Percentiles rank a stretch among this genome's conserved stretches.
Conservation (phyloP, 2,113 vertebrate species). For the Serilophus lunatus region DNA sequence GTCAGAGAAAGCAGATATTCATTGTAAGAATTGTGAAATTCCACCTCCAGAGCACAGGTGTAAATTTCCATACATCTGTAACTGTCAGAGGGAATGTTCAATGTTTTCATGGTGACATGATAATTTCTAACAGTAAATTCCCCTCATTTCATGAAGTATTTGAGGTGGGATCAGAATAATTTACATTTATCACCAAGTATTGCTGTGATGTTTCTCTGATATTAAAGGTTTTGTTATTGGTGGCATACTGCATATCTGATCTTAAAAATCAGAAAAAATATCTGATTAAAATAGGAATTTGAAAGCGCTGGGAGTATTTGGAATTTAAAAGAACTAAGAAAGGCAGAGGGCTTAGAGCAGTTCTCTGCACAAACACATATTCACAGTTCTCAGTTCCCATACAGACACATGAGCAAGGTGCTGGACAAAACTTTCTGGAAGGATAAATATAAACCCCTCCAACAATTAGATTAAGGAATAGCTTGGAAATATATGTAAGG, state of each 20-base stretch:
- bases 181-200: not conserved
- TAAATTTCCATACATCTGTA: constrained; percentile 16
- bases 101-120: not conserved
- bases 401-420: not conserved
- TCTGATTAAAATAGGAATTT: not conserved
- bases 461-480: not conserved
- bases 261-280: not conserved
- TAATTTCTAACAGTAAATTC: not conserved
- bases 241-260: not conserved
- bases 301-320: not conserved
- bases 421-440: not conserved
- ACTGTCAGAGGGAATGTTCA: not conserved
- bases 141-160: not conserved
- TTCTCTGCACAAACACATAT: not conserved
- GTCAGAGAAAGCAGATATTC: not conserved
- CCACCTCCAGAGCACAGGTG: not conserved
- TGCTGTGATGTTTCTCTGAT: not conserved
- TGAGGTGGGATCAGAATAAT: not conserved
- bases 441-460: not conserved
- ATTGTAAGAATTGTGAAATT: not conserved
- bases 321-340: not conserved
- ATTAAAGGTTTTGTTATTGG: not conserved
- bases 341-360: not conserved
- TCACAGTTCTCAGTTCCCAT: not conserved
- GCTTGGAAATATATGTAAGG: not conserved